Evolutionary conservation across 1,140 invertebrate species (phyloP).

Genomic region (Drosophila repleta): DNA sequence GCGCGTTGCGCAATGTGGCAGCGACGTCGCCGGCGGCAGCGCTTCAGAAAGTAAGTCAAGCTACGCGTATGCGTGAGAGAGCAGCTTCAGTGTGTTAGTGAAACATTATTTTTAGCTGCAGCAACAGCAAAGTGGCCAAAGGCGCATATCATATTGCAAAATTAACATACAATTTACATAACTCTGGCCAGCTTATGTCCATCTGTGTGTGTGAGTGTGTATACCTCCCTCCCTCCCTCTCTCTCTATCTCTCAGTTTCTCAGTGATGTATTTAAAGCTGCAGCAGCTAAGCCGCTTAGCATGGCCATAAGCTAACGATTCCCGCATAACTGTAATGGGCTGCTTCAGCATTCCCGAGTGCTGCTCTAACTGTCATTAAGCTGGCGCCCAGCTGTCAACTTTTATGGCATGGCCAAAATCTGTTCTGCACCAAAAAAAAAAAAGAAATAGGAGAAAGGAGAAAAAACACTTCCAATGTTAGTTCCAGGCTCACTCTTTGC

Average conservation of each 20-base stretch:
- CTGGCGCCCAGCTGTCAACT: constrained; percentile 72
- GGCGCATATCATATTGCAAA: constrained; percentile 22
- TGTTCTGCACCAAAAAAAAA: constrained; percentile 39
- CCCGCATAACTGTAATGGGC: background rate
- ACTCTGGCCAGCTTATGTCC: constrained; percentile 10
- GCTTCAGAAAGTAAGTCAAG: constrained; percentile 63
- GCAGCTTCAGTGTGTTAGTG: constrained; percentile 20
- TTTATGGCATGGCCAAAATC: constrained; percentile 40
- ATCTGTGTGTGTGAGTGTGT: too few species aligned
- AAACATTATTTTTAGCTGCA: constrained; percentile 24
- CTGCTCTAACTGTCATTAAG: constrained; percentile 46
- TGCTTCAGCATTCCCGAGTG: constrained; percentile 10
- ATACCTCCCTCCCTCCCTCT: background rate
- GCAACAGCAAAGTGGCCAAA: constrained; percentile 23
- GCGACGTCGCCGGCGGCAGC: constrained; percentile 56
- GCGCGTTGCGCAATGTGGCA: constrained; percentile 76
- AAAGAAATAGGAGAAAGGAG: background rate
- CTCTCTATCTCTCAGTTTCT: too few species aligned
- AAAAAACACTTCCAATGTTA: constrained; percentile 37
- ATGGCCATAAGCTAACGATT: background rate
- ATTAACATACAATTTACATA: constrained; percentile 32
- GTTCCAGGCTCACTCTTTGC: constrained; percentile 35
- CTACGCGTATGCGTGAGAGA: constrained; percentile 41
- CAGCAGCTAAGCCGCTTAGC: background rate
- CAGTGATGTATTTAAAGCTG: constrained; percentile 8